Evolutionary conservation across 2,113 vertebrate species (phyloP).

Genomic region (Ictalurus punctatus): DNA sequence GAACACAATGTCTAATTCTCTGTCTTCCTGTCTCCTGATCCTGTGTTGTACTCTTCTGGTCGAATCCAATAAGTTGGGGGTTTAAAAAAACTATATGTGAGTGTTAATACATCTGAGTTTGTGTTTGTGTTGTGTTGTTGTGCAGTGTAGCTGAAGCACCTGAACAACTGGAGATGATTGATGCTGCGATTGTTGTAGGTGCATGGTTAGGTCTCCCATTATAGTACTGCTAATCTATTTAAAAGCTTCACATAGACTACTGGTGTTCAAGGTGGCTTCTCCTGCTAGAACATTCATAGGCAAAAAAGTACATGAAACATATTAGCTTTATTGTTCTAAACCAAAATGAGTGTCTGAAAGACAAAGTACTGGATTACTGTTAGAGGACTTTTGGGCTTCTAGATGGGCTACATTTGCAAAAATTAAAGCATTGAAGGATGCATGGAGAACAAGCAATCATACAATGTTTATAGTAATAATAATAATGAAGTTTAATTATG

Average conservation of each 20-base stretch:
- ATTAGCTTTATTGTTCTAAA: constrained; percentile 21
- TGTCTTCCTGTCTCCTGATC: constrained; percentile 30
- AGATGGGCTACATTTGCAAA: neutral
- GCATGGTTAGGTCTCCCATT: constrained; percentile 32
- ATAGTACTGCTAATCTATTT: constrained; percentile 39
- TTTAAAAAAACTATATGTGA: constrained; percentile 9
- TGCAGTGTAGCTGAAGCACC: constrained; percentile 51
- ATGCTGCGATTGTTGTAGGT: constrained; percentile 33
- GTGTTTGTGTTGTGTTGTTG: constrained; percentile 44
- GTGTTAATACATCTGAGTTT: constrained; percentile 37
- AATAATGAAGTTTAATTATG: constrained; percentile 17
- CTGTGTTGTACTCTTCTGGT: constrained; percentile 23
- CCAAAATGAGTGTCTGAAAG: constrained; percentile 14
- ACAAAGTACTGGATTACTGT: neutral
- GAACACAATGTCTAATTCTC: neutral
- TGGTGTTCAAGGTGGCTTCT: constrained; percentile 31
- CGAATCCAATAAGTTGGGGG: constrained; percentile 6
- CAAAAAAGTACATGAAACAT: constrained; percentile 13
- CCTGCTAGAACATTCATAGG: constrained; percentile 28
- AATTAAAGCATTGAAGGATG: neutral
- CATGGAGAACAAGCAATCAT: constrained; percentile 20
- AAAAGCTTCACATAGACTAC: constrained; percentile 40
- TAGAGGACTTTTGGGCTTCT: neutral
- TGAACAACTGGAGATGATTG: constrained; percentile 34
- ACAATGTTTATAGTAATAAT: constrained; percentile 24